Evolutionary conservation across 2,888 invertebrate species (phyloP).

Genomic region (Frankliniella intonsa): DNA sequence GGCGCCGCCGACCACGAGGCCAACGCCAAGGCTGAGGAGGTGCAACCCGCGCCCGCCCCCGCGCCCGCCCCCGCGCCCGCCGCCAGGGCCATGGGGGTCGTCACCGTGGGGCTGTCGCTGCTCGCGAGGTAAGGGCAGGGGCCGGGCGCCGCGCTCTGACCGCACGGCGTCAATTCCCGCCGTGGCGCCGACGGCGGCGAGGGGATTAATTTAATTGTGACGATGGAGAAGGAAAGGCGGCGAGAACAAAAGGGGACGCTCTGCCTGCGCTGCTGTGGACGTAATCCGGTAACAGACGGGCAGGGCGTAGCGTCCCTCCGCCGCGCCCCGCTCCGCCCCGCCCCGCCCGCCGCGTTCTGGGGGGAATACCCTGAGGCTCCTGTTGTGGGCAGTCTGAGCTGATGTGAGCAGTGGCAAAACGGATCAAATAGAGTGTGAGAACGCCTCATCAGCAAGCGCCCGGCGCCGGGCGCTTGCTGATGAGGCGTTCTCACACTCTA

Average conservation of each 20-base stretch:
- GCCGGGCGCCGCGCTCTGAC: no score
- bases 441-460: no score
- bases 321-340: not conserved
- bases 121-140: conserved; percentile 5
- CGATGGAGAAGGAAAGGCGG: not conserved
- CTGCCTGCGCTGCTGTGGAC: not conserved
- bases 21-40: not conserved
- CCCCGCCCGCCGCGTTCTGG: not conserved
- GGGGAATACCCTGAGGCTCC: not conserved
- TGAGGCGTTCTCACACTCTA: no score
- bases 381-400: not conserved
- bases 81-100: conserved; percentile 1
- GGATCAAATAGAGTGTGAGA: no score
- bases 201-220: not conserved
- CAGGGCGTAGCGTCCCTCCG: not conserved
- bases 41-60: no score
- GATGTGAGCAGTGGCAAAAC: no score
- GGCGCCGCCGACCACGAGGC: not conserved
- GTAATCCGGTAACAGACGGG: not conserved
- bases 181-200: not conserved
- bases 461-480: no score
- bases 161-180: not conserved
- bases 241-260: not conserved
- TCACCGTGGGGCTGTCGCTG: conserved; percentile 15
- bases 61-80: no score